These are phyloP conservation scores for Sarcophaga rosellei DNA, from an alignment of 2,888 invertebrate species.

Conservation along the genomic window DNA sequence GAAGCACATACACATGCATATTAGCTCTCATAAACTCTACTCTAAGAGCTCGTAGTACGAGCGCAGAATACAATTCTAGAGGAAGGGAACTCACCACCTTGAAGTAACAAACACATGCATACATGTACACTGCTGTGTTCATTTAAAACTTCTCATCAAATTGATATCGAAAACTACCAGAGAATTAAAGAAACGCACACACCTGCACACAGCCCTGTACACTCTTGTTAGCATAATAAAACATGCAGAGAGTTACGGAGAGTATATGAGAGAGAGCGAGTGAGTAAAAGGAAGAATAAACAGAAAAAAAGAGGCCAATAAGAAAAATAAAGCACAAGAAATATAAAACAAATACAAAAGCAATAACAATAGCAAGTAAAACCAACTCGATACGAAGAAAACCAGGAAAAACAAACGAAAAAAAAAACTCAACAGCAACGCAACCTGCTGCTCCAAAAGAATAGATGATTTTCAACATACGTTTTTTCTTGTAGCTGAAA, in stretches of 20 bases:
- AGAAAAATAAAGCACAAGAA: constrained; percentile 65
- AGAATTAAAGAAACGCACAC: not conserved
- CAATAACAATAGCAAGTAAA: constrained; percentile 14
- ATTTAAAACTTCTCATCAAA: constrained; percentile 48
- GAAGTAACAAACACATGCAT: constrained; percentile 6
- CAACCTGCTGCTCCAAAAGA: constrained; percentile 69
- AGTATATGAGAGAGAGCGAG: too few species aligned
- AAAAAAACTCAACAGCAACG: constrained; percentile 61
- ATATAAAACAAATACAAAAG: constrained; percentile 56
- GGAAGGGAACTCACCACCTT: constrained; percentile 58
- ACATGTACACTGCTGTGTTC: not conserved
- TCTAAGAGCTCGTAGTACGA: not conserved
- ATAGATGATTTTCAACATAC: constrained; percentile 70
- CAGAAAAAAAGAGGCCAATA: constrained; percentile 53
- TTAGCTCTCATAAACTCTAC: not conserved
- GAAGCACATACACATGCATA: constrained; percentile 50
- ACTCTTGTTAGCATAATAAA: too few species aligned
- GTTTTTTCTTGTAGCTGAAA: constrained; percentile 34
- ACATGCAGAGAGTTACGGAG: too few species aligned
- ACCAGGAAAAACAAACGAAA: constrained; percentile 38
- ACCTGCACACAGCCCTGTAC: too few species aligned
- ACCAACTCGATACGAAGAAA: constrained; percentile 1
- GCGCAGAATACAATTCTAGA: constrained; percentile 3
- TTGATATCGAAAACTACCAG: constrained; percentile 37
- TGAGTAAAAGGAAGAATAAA: constrained; percentile 11